Evolutionary conservation across 2,113 vertebrate genomes (phyloP).

Genomic region (Promerops cafer): DNA sequence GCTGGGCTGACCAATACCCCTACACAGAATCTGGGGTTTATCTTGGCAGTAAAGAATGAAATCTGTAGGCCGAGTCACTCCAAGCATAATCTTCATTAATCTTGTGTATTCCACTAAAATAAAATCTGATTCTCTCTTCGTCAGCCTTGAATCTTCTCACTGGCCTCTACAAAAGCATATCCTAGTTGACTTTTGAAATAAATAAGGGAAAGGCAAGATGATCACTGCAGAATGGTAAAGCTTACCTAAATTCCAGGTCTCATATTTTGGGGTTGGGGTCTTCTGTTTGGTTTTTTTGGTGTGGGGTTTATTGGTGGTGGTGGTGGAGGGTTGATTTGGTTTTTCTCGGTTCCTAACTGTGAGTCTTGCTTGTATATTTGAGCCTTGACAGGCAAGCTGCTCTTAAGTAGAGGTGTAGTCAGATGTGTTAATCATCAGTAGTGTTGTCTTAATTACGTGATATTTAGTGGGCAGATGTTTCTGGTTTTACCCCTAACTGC

Average conservation of each 20-base stretch:
- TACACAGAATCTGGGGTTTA: background rate
- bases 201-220: background rate
- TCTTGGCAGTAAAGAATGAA: background rate
- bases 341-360: background rate
- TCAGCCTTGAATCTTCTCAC: background rate
- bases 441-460: background rate
- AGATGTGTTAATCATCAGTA: background rate
- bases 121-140: background rate
- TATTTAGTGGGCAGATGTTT: constrained; percentile 21
- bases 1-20: background rate
- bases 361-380: background rate
- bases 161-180: background rate
- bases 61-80: background rate
- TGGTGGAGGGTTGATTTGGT: background rate
- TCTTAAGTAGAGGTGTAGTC: background rate
- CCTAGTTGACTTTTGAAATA: background rate
- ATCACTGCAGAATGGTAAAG: background rate
- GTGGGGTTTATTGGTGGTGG: background rate
- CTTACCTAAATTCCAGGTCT: background rate
- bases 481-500: background rate
- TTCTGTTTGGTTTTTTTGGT: background rate
- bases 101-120: background rate
- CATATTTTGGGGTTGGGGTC: background rate
- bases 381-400: background rate
- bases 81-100: background rate